A percentile compares a stretch with the other conserved stretches of the same genome.
Conservation (phyloP, 2,113 vertebrate species). For the Chaetura pelagica region DNA sequence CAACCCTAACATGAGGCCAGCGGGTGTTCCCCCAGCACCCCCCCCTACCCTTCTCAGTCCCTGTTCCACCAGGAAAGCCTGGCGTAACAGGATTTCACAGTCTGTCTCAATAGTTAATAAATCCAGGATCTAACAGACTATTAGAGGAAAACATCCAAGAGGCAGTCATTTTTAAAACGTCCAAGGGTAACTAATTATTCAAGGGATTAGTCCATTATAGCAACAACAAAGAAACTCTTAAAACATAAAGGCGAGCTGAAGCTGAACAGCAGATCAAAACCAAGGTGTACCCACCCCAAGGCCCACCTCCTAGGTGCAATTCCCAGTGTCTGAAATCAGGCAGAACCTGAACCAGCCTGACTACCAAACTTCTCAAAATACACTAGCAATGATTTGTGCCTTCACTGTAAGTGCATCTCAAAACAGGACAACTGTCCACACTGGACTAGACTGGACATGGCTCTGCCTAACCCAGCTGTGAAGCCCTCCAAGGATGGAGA, state of each 20-base stretch:
- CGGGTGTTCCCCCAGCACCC: rapidly evolving
- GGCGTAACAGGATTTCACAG: constrained; percentile 41
- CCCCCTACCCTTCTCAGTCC: neutral
- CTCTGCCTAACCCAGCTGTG: neutral
- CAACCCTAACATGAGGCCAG: neutral
- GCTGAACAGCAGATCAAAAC: constrained; percentile 7
- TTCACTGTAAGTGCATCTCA: neutral
- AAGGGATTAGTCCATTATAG: constrained; percentile 41
- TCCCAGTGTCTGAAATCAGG: neutral
- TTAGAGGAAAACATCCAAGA: constrained; percentile 52
- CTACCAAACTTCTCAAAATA: neutral
- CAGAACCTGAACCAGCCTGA: neutral
- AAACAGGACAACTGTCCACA: neutral
- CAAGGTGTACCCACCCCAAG: neutral
- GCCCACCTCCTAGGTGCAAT: neutral
- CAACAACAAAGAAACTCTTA: constrained; percentile 45
- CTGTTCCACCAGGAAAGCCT: neutral
- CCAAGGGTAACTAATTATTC: constrained; percentile 48
- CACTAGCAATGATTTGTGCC: neutral
- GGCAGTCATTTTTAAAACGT: constrained; percentile 31
- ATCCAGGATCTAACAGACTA: constrained; percentile 48
- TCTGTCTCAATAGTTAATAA: constrained; percentile 55
- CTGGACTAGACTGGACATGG: neutral
- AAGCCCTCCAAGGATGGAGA: neutral
- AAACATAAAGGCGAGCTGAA: constrained; percentile 26